phyloP scores from a whole-genome alignment of 2,113 vertebrate genomes.

The Neomonachus schauinslandi region DNA sequence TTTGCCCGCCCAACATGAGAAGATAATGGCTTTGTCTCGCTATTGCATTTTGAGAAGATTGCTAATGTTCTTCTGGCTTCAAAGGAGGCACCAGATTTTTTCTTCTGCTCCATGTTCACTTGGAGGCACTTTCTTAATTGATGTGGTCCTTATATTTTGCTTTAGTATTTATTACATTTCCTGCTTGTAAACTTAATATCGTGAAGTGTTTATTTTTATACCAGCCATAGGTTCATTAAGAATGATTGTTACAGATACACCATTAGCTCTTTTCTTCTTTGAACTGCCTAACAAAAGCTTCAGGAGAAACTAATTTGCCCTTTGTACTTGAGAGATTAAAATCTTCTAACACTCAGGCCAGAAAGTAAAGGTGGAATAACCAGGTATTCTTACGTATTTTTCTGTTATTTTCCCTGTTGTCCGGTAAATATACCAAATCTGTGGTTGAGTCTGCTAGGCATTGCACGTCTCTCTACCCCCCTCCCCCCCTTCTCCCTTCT shows the following conservation, averaged over 20 bases:
- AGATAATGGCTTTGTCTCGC: background rate
- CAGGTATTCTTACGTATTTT: background rate
- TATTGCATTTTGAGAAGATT: background rate
- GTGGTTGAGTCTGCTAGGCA: background rate
- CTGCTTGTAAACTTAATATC: slow-evolving; percentile 59
- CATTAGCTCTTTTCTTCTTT: background rate
- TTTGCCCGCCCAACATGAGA: background rate
- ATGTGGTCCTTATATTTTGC: slow-evolving; percentile 54
- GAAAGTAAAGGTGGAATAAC: slow-evolving; percentile 24
- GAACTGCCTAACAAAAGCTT: slow-evolving; percentile 23
- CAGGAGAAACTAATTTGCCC: slow-evolving; percentile 14
- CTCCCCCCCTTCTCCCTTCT: too few species aligned
- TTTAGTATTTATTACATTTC: slow-evolving; percentile 71
- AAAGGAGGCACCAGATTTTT: slow-evolving; percentile 10
- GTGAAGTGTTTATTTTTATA: slow-evolving; percentile 64
- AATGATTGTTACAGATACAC: slow-evolving; percentile 29
- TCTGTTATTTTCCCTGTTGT: slow-evolving; percentile 9
- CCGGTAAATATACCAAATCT: background rate
- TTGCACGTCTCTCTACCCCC: background rate
- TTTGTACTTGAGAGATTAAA: slow-evolving; percentile 47
- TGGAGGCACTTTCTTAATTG: slow-evolving; percentile 54
- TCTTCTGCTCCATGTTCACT: background rate
- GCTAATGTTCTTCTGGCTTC: slow-evolving; percentile 37
- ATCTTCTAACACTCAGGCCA: background rate
- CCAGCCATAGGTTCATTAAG: slow-evolving; percentile 47